Conservation (phyloP, 2,797 vertebrate genomes). For the Bovichtus variegatus region DNA sequence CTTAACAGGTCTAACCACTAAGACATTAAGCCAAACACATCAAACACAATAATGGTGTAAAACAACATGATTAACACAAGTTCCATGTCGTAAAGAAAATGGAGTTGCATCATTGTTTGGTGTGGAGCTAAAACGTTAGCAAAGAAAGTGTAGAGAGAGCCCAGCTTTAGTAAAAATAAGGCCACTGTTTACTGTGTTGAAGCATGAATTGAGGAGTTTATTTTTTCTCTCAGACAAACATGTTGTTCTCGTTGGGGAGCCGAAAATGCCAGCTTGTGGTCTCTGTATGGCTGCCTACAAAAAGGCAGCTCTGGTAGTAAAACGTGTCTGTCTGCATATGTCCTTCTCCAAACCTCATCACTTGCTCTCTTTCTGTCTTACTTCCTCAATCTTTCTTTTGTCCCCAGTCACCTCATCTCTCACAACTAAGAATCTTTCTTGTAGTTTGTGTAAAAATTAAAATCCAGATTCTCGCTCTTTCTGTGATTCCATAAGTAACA, state of each 20-base stretch:
- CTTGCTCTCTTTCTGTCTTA: slow-evolving; percentile 18
- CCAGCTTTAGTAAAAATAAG: slow-evolving; percentile 52
- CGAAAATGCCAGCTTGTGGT: slow-evolving; percentile 72
- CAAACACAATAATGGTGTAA: slow-evolving; percentile 55
- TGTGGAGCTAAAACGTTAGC: slow-evolving; percentile 34
- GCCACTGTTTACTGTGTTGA: slow-evolving; percentile 64
- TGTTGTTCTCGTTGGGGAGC: slow-evolving; percentile 74
- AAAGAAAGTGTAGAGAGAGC: slow-evolving; percentile 32
- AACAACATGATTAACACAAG: slow-evolving; percentile 55
- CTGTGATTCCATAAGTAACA: slow-evolving; percentile 40
- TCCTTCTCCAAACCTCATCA: slow-evolving; percentile 40
- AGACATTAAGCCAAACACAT: slow-evolving; percentile 58
- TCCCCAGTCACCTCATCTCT: slow-evolving; percentile 10
- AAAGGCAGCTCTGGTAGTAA: slow-evolving; percentile 61
- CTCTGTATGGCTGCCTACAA: slow-evolving; percentile 52
- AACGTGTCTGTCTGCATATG: slow-evolving; percentile 57
- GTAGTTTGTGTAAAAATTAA: slow-evolving; percentile 26
- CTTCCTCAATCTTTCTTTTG: slow-evolving; percentile 30
- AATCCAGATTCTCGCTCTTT: slow-evolving; percentile 34
- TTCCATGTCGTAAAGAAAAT: slow-evolving; percentile 57
- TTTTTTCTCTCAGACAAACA: slow-evolving; percentile 74
- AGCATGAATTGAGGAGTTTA: slow-evolving; percentile 55
- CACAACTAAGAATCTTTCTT: slow-evolving; percentile 17
- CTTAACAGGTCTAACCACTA: slow-evolving; percentile 55
- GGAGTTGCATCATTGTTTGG: slow-evolving; percentile 50